Evolutionary conservation across 2,888 invertebrate species (phyloP).

Genomic region (Pyrochroa serraticornis): DNA sequence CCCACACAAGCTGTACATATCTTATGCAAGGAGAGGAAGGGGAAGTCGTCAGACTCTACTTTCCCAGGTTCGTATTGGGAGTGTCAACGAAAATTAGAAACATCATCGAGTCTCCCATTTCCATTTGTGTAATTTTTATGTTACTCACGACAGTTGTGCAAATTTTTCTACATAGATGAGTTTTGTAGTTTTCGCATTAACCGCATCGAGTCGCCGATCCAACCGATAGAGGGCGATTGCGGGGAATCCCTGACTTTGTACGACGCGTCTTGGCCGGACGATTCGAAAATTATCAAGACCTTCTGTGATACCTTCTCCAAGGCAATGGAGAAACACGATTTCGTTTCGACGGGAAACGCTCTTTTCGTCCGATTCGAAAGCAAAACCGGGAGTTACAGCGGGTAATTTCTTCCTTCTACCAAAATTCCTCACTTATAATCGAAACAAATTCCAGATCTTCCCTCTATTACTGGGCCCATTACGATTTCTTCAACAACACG

Average conservation of each 20-base stretch:
- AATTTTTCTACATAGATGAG: too few species aligned
- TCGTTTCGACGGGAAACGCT: constrained; percentile 86
- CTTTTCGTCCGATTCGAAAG: constrained; percentile 89
- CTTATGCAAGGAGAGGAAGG: constrained; percentile 85
- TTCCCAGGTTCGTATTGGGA: constrained; percentile 71
- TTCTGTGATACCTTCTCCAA: constrained; percentile 94
- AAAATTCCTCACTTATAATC: neutral
- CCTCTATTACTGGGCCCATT: constrained; percentile 92
- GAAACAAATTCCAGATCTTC: constrained; percentile 67
- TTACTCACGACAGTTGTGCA: too few species aligned
- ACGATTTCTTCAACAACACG: constrained; percentile 92
- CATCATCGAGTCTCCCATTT: too few species aligned
- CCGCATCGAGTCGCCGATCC: constrained; percentile 86
- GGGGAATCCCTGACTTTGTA: constrained; percentile 90
- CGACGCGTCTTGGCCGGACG: constrained; percentile 86
- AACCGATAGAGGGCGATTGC: constrained; percentile 85
- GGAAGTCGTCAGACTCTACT: constrained; percentile 87
- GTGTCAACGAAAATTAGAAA: too few species aligned
- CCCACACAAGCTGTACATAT: constrained; percentile 90
- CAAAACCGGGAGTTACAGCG: constrained; percentile 90
- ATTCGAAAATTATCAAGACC: constrained; percentile 88
- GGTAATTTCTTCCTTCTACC: constrained; percentile 60
- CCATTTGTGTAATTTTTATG: too few species aligned
- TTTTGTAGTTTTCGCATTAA: constrained; percentile 82
- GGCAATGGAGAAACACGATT: constrained; percentile 92